A percentile compares a stretch with the other conserved stretches of the same genome.
phyloP scores from a whole-genome alignment of 2,797 vertebrate genomes.

The Trachurus trachurus region DNA sequence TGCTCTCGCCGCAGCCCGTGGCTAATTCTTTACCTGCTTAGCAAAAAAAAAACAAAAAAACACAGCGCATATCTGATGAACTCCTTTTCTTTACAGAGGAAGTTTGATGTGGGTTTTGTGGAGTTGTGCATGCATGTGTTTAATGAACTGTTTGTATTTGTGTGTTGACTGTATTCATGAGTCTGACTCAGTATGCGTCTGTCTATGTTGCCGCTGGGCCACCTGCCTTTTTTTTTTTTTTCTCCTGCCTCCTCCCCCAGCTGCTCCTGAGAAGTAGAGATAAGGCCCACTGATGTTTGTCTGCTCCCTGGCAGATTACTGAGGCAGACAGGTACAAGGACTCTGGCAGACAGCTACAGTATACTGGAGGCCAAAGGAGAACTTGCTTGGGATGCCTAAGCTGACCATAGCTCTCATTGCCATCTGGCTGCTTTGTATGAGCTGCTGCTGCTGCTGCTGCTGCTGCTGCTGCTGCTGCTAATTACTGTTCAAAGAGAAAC shows the following conservation, averaged over 20 bases:
- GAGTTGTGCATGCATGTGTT: slow-evolving; percentile 31
- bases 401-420: slow-evolving; percentile 48
- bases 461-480: slow-evolving; percentile 16
- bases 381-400: slow-evolving; percentile 52
- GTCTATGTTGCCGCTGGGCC: slow-evolving; percentile 56
- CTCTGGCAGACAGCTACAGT: slow-evolving; percentile 63
- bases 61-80: slow-evolving; percentile 23
- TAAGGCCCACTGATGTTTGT: slow-evolving; percentile 84
- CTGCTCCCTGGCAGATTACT: slow-evolving; percentile 82
- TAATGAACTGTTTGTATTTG: slow-evolving; percentile 60
- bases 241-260: slow-evolving; percentile 63
- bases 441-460: slow-evolving; percentile 3
- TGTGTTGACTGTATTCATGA: slow-evolving; percentile 55
- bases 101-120: slow-evolving; percentile 34
- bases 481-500: slow-evolving; percentile 35
- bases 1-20: slow-evolving; percentile 15
- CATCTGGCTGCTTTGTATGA: slow-evolving; percentile 30
- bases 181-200: slow-evolving; percentile 41
- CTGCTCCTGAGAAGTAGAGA: slow-evolving; percentile 82
- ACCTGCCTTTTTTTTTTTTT: slow-evolving; percentile 41
- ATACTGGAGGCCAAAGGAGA: slow-evolving; percentile 57
- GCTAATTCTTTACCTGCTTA: slow-evolving; percentile 43
- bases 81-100: slow-evolving; percentile 30
- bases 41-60: slow-evolving; percentile 17
- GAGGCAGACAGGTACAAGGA: slow-evolving; percentile 72